Evolutionary conservation across 2,888 invertebrate genomes (phyloP).

Genomic region (Aromia moschata): DNA sequence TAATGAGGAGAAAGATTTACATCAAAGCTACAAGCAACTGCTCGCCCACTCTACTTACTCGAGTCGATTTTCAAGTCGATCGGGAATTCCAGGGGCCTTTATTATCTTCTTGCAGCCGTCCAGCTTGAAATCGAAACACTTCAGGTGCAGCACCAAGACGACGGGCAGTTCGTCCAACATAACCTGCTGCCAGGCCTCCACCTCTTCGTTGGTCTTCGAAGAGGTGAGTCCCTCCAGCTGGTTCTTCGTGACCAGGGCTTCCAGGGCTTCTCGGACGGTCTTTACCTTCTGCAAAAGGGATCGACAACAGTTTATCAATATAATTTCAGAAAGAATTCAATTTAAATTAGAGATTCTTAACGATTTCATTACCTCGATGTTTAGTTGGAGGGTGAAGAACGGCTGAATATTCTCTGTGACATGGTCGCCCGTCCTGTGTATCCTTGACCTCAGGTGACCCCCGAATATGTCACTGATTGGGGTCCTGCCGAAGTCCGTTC

Average conservation of each 20-base stretch:
- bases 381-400: conserved; percentile 93
- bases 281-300: conserved; percentile 73
- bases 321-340: neutral
- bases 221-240: conserved; percentile 87
- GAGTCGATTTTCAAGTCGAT: conserved; percentile 90
- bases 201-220: conserved; percentile 80
- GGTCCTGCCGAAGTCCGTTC: conserved; percentile 82
- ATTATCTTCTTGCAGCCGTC: conserved; percentile 92
- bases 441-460: conserved; percentile 86
- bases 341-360: neutral
- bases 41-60: conserved; percentile 69
- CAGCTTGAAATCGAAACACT: conserved; percentile 88
- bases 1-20: too few species aligned
- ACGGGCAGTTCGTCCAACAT: conserved; percentile 89
- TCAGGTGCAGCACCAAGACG: conserved; percentile 89
- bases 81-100: conserved; percentile 89
- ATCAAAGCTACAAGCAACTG: too few species aligned
- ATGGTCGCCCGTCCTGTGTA: conserved; percentile 78
- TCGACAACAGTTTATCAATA: conserved; percentile 17
- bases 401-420: conserved; percentile 94
- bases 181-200: conserved; percentile 90
- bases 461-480: conserved; percentile 94
- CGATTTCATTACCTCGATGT: conserved; percentile 81
- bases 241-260: conserved; percentile 85
- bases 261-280: conserved; percentile 87